Conservation (phyloP, 2,888 invertebrate genomes). For the Sarcophaga rosellei region DNA sequence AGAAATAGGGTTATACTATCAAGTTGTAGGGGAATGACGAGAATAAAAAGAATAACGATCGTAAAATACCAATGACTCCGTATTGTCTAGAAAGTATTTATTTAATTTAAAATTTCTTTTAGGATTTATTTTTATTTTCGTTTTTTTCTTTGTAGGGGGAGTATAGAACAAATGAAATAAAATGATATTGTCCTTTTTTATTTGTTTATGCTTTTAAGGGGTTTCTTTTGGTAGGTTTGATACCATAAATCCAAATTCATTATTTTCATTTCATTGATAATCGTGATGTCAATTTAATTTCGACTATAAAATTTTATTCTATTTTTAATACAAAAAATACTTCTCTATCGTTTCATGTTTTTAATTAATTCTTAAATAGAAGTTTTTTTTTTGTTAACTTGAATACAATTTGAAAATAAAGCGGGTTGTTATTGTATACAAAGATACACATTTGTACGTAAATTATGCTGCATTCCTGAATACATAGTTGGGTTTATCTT, state of each 20-base stretch:
- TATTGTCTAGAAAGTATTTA: constrained; percentile 58
- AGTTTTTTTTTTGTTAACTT: constrained; percentile 32
- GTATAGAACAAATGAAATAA: constrained; percentile 19
- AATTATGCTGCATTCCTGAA: constrained; percentile 4
- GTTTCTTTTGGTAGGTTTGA: not conserved
- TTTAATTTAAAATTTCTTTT: constrained; percentile 49
- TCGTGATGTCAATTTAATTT: constrained; percentile 63
- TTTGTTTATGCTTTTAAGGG: constrained; percentile 11
- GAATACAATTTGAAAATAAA: constrained; percentile 51
- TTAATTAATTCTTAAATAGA: constrained; percentile 61
- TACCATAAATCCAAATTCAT: constrained; percentile 57
- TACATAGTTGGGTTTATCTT: constrained; percentile 27
- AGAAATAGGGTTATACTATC: constrained; percentile 3
- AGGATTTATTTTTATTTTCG: constrained; percentile 36
- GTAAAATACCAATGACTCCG: constrained; percentile 58
- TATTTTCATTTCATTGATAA: constrained; percentile 54
- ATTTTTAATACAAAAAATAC: constrained; percentile 23
- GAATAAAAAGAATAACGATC: constrained; percentile 37
- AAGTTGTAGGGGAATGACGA: not conserved
- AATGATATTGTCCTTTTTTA: constrained; percentile 57
- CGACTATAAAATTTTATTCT: constrained; percentile 18
- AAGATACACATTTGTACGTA: not conserved
- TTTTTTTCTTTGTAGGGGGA: not conserved
- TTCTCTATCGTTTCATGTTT: constrained; percentile 51
- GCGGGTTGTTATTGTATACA: constrained; percentile 54